phyloP scores from a whole-genome alignment of 2,113 vertebrate species.

The Vulpes vulpes region DNA sequence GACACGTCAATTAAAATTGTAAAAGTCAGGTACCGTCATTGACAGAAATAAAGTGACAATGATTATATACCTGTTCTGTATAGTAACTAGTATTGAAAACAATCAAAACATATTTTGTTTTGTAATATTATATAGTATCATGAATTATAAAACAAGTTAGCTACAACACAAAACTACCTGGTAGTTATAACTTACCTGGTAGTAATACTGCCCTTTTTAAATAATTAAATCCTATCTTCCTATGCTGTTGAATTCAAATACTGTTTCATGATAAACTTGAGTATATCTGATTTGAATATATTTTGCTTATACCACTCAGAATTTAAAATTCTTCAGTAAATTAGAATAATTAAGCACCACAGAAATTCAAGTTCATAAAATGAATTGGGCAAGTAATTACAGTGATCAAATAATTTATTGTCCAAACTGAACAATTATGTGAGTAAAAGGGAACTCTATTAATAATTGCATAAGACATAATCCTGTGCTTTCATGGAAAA shows the following conservation, averaged over 20 bases:
- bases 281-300: background rate
- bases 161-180: background rate
- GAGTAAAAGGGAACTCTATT: background rate
- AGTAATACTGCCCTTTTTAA: background rate
- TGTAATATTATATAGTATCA: background rate
- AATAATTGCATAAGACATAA: background rate
- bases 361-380: background rate
- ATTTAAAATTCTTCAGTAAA: background rate
- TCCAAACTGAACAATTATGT: background rate
- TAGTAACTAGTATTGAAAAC: background rate
- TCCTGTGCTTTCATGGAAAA: background rate
- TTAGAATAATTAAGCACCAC: background rate
- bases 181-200: background rate
- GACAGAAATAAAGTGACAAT: slow-evolving; percentile 32
- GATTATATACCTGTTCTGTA: background rate
- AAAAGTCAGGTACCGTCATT: background rate
- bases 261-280: background rate
- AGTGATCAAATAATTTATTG: background rate
- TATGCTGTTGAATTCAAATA: background rate
- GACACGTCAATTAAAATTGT: background rate
- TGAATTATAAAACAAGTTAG: background rate
- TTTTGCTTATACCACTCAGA: background rate
- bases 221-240: background rate
- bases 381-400: background rate
- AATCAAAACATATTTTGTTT: background rate